Conservation (phyloP, 2,113 vertebrate genomes). For the Petaurus breviceps region DNA sequence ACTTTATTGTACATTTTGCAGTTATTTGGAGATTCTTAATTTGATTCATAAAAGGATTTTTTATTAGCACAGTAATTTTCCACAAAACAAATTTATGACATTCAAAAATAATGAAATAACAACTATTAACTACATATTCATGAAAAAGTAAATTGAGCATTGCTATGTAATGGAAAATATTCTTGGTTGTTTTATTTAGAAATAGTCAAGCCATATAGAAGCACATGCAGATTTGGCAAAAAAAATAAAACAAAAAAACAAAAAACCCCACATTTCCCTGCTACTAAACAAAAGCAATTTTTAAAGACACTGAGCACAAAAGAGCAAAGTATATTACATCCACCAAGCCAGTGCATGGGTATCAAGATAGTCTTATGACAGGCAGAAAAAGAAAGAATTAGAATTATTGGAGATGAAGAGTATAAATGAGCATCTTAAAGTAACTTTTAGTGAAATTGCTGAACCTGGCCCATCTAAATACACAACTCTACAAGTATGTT, state of each 20-base stretch:
- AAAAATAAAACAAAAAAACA: too few relatives aligned
- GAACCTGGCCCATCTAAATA: neutral
- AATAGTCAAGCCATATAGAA: neutral
- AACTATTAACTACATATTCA: slow-evolving; percentile 62
- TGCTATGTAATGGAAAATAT: slow-evolving; percentile 13
- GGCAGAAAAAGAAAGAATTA: slow-evolving; percentile 10
- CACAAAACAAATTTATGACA: slow-evolving; percentile 59
- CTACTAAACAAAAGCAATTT: neutral
- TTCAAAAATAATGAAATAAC: slow-evolving; percentile 69
- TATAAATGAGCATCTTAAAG: neutral
- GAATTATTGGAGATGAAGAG: neutral
- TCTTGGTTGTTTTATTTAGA: slow-evolving; percentile 19
- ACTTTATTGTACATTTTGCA: slow-evolving; percentile 70
- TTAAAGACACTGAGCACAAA: neutral
- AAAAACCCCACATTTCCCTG: neutral
- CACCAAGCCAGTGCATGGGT: neutral
- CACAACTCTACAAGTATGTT: neutral
- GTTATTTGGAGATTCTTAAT: slow-evolving; percentile 56
- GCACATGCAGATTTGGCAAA: neutral
- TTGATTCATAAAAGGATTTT: slow-evolving; percentile 70
- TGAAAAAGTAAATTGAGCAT: slow-evolving; percentile 59
- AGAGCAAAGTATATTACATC: neutral
- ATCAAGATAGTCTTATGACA: slow-evolving; percentile 21
- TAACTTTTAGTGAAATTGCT: neutral
- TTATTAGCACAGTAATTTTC: slow-evolving; percentile 69